Conservation (phyloP, 2,888 invertebrate genomes). For the Anorthoa munda region DNA sequence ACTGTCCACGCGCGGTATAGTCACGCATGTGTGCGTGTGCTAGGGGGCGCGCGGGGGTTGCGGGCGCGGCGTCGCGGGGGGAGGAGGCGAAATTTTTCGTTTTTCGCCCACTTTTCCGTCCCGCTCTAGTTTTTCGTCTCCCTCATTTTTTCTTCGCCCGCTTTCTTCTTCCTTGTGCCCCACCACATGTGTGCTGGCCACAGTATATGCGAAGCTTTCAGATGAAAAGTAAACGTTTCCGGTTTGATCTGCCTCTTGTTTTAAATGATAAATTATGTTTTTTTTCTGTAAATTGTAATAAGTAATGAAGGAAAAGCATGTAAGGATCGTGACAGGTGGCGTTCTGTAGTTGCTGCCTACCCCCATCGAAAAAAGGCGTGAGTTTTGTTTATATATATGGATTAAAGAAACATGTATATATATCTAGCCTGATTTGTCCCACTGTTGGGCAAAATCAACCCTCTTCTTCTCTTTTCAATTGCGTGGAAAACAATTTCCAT, state of each 20-base stretch:
- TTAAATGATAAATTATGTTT: not conserved
- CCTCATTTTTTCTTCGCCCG: conserved; percentile 91
- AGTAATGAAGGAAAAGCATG: too few species aligned
- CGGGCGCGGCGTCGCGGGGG: conserved; percentile 74
- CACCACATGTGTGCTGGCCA: conserved; percentile 90
- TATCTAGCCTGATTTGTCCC: too few species aligned
- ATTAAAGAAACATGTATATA: too few species aligned
- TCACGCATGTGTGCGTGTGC: conserved; percentile 87
- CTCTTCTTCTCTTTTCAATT: too few species aligned
- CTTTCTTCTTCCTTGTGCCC: conserved; percentile 90
- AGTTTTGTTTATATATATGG: too few species aligned
- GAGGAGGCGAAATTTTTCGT: conserved; percentile 89
- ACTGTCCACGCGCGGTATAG: conserved; percentile 58
- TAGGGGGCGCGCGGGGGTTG: conserved; percentile 74
- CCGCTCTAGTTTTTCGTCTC: conserved; percentile 91
- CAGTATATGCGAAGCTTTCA: conserved; percentile 73
- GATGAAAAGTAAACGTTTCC: conserved; percentile 79
- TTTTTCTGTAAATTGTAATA: not conserved
- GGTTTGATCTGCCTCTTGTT: conserved; percentile 73
- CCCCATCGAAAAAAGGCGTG: too few species aligned
- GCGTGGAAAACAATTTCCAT: too few species aligned
- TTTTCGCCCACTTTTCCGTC: conserved; percentile 91
- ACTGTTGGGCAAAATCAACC: too few species aligned
- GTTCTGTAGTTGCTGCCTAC: too few species aligned
- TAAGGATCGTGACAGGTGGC: too few species aligned